Conservation (phyloP, 2,888 invertebrate species). For the Caenorhabditis drosophilae region DNA sequence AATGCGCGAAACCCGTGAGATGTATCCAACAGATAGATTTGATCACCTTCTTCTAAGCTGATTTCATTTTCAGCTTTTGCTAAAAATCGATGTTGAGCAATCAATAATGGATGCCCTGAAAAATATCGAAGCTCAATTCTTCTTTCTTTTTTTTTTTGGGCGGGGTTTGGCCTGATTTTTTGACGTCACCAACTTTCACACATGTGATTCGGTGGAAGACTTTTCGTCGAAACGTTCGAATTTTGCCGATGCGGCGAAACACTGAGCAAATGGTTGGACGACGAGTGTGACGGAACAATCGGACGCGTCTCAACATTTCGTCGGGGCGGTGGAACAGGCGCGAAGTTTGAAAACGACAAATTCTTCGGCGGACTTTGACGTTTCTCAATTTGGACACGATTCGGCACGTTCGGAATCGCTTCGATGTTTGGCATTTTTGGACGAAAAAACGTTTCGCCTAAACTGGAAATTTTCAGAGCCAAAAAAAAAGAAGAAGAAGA, state of each 20-base stretch:
- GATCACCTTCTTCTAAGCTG: slow-evolving; percentile 34
- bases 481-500: not conserved
- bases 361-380: no score
- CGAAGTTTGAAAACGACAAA: no score
- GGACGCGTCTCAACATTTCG: not conserved
- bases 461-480: not conserved
- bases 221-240: slow-evolving; percentile 18
- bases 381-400: no score
- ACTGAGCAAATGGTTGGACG: not conserved
- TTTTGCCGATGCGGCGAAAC: slow-evolving; percentile 7
- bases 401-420: not conserved
- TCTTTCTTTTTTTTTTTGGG: no score
- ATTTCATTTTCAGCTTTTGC: slow-evolving; percentile 17
- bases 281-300: not conserved
- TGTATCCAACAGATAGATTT: slow-evolving; percentile 21
- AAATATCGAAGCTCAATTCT: no score
- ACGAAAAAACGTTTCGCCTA: not conserved
- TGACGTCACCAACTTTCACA: not conserved
- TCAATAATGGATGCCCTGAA: slow-evolving; percentile 6
- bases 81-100: slow-evolving; percentile 25
- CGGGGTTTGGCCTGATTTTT: no score
- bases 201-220: slow-evolving; percentile 5
- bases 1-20: slow-evolving; percentile 9
- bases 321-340: not conserved
- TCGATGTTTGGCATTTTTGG: not conserved